These are phyloP conservation scores for Perithous albicinctus DNA, from an alignment of 2,888 invertebrate species.

Conservation along the genomic window DNA sequence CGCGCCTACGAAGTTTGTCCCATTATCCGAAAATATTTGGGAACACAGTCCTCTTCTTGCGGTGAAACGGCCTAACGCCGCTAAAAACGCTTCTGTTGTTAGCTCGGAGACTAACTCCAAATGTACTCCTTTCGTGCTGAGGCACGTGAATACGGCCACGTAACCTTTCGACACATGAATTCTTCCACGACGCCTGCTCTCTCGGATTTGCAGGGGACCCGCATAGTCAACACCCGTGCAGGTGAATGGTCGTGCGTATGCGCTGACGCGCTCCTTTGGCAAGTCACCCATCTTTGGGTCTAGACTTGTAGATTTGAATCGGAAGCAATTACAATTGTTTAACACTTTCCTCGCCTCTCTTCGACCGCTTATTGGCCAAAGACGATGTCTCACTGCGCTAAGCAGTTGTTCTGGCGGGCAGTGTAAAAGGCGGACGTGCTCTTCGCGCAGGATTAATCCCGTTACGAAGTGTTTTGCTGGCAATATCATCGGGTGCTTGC, in stretches of 20 bases:
- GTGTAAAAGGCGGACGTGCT: too few species aligned
- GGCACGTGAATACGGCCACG: slow-evolving; percentile 68
- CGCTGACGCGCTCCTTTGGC: not conserved
- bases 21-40: not conserved
- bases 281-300: not conserved
- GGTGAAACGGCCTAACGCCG: not conserved
- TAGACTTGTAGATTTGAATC: not conserved
- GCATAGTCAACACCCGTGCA: not conserved
- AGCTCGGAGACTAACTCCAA: not conserved
- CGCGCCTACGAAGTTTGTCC: not conserved
- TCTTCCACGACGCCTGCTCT: not conserved
- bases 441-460: too few species aligned
- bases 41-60: not conserved
- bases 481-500: too few species aligned
- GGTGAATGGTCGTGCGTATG: not conserved
- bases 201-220: not conserved
- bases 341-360: not conserved
- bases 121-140: slow-evolving; percentile 26
- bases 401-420: too few species aligned
- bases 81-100: not conserved
- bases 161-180: not conserved
- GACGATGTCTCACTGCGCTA: too few species aligned
- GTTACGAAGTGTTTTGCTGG: too few species aligned
- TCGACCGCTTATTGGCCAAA: too few species aligned
- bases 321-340: not conserved